phyloP scores from a whole-genome alignment of 2,113 vertebrate species.

The Cynocephalus volans region DNA sequence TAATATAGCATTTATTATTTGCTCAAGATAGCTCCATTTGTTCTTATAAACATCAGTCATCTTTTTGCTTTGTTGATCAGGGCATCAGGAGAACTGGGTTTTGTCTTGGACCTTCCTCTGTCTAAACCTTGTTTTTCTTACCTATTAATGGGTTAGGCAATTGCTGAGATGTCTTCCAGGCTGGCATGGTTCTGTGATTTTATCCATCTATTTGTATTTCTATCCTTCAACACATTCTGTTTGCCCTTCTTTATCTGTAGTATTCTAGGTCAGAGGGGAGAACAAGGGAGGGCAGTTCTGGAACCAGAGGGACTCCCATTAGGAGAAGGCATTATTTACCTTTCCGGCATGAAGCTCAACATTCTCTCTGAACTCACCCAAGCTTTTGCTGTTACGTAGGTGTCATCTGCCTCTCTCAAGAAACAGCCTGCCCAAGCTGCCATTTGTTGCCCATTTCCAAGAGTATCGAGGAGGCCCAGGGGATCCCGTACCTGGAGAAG shows the following conservation, averaged over 20 bases:
- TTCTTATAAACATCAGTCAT: background rate
- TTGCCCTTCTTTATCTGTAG: background rate
- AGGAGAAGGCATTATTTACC: background rate
- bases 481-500: background rate
- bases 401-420: slow-evolving; percentile 69
- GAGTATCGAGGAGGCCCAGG: background rate
- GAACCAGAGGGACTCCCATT: background rate
- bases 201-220: background rate
- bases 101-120: background rate
- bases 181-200: background rate
- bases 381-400: slow-evolving; percentile 57
- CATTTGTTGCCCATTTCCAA: slow-evolving; percentile 21
- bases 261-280: background rate
- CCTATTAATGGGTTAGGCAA: background rate
- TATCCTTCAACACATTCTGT: background rate
- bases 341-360: background rate
- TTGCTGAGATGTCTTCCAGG: background rate
- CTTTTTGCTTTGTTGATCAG: background rate
- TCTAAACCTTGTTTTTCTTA: background rate
- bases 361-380: background rate
- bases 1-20: background rate
- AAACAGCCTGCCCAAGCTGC: slow-evolving; percentile 17
- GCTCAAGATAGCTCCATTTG: background rate
- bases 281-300: background rate
- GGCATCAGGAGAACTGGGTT: background rate